A percentile compares a stretch with the other conserved stretches of the same genome.
These are phyloP conservation scores for Drosophila repleta DNA, from an alignment of 1,140 invertebrate genomes.

Conservation along the genomic window DNA sequence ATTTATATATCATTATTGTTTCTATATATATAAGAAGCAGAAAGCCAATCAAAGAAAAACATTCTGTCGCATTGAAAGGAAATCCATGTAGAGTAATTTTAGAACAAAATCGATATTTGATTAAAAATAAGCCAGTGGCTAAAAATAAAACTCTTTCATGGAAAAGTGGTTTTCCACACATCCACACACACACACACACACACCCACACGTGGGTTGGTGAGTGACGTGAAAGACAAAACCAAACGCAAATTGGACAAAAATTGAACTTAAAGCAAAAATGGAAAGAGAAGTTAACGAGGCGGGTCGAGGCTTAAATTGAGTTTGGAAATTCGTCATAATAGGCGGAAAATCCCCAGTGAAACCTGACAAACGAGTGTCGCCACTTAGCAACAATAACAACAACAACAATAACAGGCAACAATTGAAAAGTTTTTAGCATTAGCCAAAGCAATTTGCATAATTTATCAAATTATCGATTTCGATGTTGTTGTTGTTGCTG, in stretches of 20 bases:
- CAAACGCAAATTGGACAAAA: constrained; percentile 63
- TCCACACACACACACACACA: constrained; percentile 12
- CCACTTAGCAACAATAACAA: constrained; percentile 26
- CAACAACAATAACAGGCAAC: neutral
- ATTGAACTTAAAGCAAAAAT: constrained; percentile 40
- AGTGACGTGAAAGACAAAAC: constrained; percentile 58
- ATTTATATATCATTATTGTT: too few relatives aligned
- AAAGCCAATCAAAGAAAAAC: too few relatives aligned
- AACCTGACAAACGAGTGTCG: constrained; percentile 48
- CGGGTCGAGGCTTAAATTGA: neutral
- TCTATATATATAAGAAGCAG: too few relatives aligned
- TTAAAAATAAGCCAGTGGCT: constrained; percentile 68
- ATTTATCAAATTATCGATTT: constrained; percentile 48
- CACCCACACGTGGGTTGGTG: constrained; percentile 2
- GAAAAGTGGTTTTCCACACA: constrained; percentile 36
- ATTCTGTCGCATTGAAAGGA: neutral
- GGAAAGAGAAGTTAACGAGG: constrained; percentile 10
- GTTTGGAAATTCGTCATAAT: constrained; percentile 20
- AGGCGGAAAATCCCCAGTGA: constrained; percentile 64
- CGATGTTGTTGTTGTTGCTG: too few relatives aligned
- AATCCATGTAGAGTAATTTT: constrained; percentile 4
- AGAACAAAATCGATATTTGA: constrained; percentile 60
- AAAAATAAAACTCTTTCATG: constrained; percentile 59
- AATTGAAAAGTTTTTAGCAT: constrained; percentile 14
- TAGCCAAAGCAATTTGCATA: constrained; percentile 27